Evolutionary conservation across 2,113 vertebrate species (phyloP), one percentile per base, ranked within the genome.

Genomic region (Larimichthys polyactis): DNA sequence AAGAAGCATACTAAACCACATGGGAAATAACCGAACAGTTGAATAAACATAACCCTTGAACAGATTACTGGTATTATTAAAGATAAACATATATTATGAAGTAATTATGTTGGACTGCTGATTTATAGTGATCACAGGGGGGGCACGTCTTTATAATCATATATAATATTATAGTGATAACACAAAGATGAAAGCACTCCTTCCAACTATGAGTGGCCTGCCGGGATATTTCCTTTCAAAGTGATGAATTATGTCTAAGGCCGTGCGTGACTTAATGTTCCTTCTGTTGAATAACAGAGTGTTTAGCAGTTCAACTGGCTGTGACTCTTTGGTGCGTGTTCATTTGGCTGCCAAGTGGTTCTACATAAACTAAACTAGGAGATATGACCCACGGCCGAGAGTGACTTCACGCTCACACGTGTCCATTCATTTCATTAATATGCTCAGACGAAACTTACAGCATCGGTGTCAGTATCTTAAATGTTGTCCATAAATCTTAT

Each of bases 401-500:
- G 58, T 16, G 6, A n/a, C 17, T 51, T 49, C 74, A 14, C 24
- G 7, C 29, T 52, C 46, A 20, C 16, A 52, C 54, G 2, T n/a
- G 22, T 64, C 65, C 27, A 32, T 75, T 68, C 19, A 71, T 43
- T 82, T 77, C 69, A 63, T 51, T 48, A 55, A 62, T 49, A 63
- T 3, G 66, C 54, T 12, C 19, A 19, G 67, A 78, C n/a, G 40
- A 74, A 79, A 29, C 5, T 20, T n/a, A 27, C n/a, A 36, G 54
- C 76, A 76, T 87, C 58, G 43, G 71, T 69, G 81, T 55, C 81
- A 75, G 54, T 48, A 67, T 81, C 74, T 86, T 75, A n/a, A 69
- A 55, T 62, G 65, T 51, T 79, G 76, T 36, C 52, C 14, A 20
- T 85, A 90, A 87, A 90, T 89, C 71, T 72, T 16, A 15, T 22